Base-by-base conservation (phyloP, 2,113 vertebrate species). In the Stigmatopora nigra region DNA sequence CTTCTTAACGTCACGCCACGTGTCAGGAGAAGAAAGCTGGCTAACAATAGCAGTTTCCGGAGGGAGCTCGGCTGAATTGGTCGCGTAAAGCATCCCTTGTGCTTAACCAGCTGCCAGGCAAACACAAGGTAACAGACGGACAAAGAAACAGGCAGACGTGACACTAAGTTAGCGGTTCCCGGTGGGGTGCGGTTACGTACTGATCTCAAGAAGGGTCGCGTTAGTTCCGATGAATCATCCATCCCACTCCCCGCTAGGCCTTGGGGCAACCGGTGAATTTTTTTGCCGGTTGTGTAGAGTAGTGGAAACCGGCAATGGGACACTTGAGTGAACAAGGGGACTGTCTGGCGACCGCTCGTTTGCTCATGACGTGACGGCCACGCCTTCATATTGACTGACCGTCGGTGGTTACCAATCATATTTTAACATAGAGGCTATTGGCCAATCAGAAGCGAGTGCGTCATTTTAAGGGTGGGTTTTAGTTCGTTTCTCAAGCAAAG, bases 181-280 rank as follows among this genome's bases (percentile, higher is more conserved):
- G 8, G 61, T 19, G 38, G 2, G 7, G 17, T 52, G 19, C 12
- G 70, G 58, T 47, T 78, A 87, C 88, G 83, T 41, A 89, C 88
- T 46, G 82, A 69, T 71, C 83, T 85, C 71, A 88, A 58, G 10
- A 89, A 87, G 38, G 87, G 88, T 19, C 60, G 77, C 80, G 83
- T 87, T 77, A 88, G 87, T 55, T 88, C 84, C 67, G 63, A 63
- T 0, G 82, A 63, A 51, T 80, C 78, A 17, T 87, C 84, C 84
- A 89, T 89, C 65, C 73, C 64, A 73, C 46, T 70, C 63, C 66
- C 35, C 9, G 53, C 68, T 45, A 25, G 35, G 65, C 51, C 9
- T 41, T 17, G 41, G 36, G 22, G 10, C 20, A 19, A 15, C 46
- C 38, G 69, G 62, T 52, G n/a, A 68, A 16, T 19, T 25, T 25